Evolutionary conservation across 1,140 invertebrate species (phyloP), one percentile per base, ranked within the genome.

Genomic region (Drosophila nasuta): DNA sequence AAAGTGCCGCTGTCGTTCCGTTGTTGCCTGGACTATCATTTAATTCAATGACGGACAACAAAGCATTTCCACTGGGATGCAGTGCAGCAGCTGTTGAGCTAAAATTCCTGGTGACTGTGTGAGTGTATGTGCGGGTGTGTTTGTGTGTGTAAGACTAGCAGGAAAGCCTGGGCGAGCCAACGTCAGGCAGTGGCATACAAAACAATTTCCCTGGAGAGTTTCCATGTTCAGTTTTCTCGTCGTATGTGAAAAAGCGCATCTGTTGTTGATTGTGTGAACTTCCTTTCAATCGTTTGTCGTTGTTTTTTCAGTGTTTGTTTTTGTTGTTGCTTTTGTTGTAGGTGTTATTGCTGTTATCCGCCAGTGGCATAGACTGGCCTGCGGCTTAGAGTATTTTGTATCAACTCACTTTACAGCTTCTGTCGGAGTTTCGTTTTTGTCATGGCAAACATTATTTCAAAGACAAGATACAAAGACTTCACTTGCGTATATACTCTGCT

Each of bases 231-330:
- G 83, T 88, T 87, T 25, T 82, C 82, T 88, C 83, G 83, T 88
- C 83, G 83, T 82, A 88, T 87, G 83, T 88, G 83, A 87, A 87
- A 87, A 87, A 87, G 83, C 83, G 83, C 83, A 87, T 88, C 83
- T 87, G 83, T 75, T 87, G 83, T 87, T 87, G 83, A 87, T 87
- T 89, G 83, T 89, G 83, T 88, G 85, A 83, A 83, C 83, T 87
- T 87, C 83, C 83, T 87, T 88, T 87, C 85, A 87, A 87, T 88
- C 83, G 85, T 87, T 82, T 83, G 76, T 79, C 57, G 60, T 78
- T 80, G 70, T 67, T 78, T 74, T 25, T 30, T 46, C 38, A 48
- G 28, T 65, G 48, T 66, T 59, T 71, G 41, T 54, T 64, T 7
- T 64, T 72, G 35, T 41, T 75, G 54, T 58, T 72, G 48, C 48